phyloP scores from a whole-genome alignment of 1,140 invertebrate genomes.

The Elysia chlorotica region DNA sequence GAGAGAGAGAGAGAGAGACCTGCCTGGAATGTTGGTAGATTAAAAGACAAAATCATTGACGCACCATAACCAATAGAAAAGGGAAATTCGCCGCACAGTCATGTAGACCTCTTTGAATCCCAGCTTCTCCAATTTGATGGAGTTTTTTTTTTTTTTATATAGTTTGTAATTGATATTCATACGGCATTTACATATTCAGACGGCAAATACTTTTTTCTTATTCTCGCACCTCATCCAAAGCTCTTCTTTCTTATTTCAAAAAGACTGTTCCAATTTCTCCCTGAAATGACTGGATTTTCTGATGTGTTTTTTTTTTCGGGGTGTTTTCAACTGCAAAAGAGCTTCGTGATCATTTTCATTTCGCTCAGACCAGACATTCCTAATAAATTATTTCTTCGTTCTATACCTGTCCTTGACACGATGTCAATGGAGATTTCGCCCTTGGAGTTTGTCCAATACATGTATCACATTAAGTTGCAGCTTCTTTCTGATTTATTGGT shows the following conservation, averaged over 20 bases:
- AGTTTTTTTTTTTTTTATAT: not conserved
- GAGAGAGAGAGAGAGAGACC: constrained; percentile 20
- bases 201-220: not conserved
- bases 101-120: not conserved
- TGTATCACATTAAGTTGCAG: too few relatives aligned
- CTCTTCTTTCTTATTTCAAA: not conserved
- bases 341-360: not conserved
- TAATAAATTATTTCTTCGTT: not conserved
- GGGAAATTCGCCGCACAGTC: not conserved
- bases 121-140: not conserved
- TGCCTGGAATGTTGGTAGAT: not conserved
- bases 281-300: not conserved
- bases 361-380: not conserved
- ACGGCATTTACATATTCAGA: not conserved
- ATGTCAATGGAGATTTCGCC: not conserved
- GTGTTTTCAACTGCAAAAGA: not conserved
- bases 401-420: not conserved
- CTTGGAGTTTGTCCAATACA: too few relatives aligned
- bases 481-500: too few relatives aligned
- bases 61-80: not conserved
- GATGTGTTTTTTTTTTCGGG: not conserved
- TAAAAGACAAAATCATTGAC: not conserved
- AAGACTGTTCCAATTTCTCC: not conserved
- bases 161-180: not conserved
- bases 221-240: not conserved